Evolutionary conservation across 2,888 invertebrate species (phyloP).

Genomic region (Gandaritis pyraliata): DNA sequence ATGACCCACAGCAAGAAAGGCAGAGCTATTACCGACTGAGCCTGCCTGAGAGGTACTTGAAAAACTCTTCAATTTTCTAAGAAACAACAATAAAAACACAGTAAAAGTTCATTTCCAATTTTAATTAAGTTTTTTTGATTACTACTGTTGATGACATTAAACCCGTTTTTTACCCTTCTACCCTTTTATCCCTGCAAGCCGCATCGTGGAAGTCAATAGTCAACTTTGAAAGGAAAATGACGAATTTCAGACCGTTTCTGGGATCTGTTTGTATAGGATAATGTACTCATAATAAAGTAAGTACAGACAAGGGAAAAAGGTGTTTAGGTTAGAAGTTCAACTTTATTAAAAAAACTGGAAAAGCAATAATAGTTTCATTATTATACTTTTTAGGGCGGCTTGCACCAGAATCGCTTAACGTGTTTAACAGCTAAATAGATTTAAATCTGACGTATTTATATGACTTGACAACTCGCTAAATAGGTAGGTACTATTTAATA

Average conservation of each 20-base stretch:
- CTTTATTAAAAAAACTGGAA: constrained; percentile 1
- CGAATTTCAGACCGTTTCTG: constrained; percentile 4
- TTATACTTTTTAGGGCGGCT: too few relatives aligned
- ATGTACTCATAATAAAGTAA: background rate
- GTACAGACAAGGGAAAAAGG: background rate
- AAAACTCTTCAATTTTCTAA: too few relatives aligned
- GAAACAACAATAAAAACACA: too few relatives aligned
- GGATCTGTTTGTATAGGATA: constrained; percentile 15
- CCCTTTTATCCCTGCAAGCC: background rate
- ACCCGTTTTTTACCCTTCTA: background rate
- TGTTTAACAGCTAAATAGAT: too few relatives aligned
- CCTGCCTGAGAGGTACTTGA: too few relatives aligned
- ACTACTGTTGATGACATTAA: background rate
- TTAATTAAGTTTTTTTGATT: background rate
- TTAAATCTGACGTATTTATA: too few relatives aligned
- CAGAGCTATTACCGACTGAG: too few relatives aligned
- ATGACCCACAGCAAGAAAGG: too few relatives aligned
- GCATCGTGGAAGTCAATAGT: background rate
- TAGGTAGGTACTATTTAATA: too few relatives aligned
- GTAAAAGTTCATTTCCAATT: background rate
- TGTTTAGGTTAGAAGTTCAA: constrained; percentile 6
- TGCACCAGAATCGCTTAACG: too few relatives aligned
- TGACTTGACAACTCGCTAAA: too few relatives aligned
- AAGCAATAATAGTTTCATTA: too few relatives aligned
- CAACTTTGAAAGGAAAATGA: constrained; percentile 8